phyloP scores from a whole-genome alignment of 2,113 vertebrate species.

The Syngnathus scovelli region DNA sequence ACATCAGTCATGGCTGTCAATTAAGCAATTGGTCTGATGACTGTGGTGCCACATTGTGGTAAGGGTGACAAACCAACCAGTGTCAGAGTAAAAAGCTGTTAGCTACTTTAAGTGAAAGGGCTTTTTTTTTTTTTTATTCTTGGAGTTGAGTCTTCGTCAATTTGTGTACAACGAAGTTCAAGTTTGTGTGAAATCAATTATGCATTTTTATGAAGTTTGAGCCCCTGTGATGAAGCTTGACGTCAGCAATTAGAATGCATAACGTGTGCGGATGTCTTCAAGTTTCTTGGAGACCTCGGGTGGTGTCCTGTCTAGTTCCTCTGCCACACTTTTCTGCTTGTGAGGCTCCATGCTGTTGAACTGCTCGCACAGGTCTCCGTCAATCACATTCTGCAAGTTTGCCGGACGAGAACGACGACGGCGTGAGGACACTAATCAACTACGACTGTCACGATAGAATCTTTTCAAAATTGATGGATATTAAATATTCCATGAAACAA shows the following conservation, averaged over 20 bases:
- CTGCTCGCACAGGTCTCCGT: slow-evolving; percentile 97
- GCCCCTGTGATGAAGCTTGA: background rate
- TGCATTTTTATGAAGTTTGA: background rate
- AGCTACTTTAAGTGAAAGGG: background rate
- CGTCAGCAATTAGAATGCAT: slow-evolving; percentile 81
- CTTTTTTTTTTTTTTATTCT: background rate
- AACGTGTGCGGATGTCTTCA: slow-evolving; percentile 96
- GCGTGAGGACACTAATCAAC: background rate
- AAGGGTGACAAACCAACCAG: background rate
- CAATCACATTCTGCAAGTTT: slow-evolving; percentile 86
- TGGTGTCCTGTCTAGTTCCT: slow-evolving; percentile 92
- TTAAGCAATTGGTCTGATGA: background rate
- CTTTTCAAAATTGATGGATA: too few relatives aligned
- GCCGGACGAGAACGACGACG: background rate
- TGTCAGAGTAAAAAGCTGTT: background rate
- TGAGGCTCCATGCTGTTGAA: slow-evolving; percentile 99
- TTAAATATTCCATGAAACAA: too few relatives aligned
- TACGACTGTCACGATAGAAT: too few relatives aligned
- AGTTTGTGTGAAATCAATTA: background rate
- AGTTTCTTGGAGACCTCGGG: slow-evolving; percentile 98
- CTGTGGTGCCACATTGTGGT: background rate
- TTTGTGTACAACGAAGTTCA: background rate
- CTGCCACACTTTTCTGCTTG: slow-evolving; percentile 95
- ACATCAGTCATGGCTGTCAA: too few relatives aligned
- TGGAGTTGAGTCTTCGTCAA: background rate